Percentiles rank a stretch among this genome's conserved stretches.
These are phyloP conservation scores for Thyatira batis DNA, from an alignment of 2,888 invertebrate genomes.

Conservation along the genomic window DNA sequence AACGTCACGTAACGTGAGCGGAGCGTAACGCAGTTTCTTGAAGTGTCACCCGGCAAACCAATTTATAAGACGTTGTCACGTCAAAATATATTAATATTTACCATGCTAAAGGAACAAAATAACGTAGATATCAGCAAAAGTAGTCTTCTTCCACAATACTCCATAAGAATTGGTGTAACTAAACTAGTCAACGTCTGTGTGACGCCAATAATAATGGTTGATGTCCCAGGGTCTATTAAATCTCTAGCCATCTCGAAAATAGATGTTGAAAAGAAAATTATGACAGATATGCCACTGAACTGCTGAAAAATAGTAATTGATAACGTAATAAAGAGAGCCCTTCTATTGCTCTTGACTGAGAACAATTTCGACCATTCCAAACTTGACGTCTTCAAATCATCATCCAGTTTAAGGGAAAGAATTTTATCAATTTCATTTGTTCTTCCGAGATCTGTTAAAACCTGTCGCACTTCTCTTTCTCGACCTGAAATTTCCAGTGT, in stretches of 20 bases:
- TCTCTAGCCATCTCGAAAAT: conserved; percentile 46
- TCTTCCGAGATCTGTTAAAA: conserved; percentile 25
- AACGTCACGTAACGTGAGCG: too few relatives aligned
- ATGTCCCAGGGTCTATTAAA: conserved; percentile 33
- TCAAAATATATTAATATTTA: conserved; percentile 24
- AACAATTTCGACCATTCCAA: conserved; percentile 37
- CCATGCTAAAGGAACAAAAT: conserved; percentile 40
- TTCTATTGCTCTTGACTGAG: conserved; percentile 37
- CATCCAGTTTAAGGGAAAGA: background rate
- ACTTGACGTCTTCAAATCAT: conserved; percentile 11
- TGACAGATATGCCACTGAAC: conserved; percentile 39
- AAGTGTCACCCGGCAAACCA: too few relatives aligned
- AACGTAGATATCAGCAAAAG: conserved; percentile 39
- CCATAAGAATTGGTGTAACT: conserved; percentile 41
- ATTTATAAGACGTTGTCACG: conserved; percentile 9
- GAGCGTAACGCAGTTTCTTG: too few relatives aligned
- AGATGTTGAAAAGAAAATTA: conserved; percentile 36
- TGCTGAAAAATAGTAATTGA: conserved; percentile 38
- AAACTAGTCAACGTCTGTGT: conserved; percentile 36
- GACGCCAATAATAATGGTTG: conserved; percentile 44
- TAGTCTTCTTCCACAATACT: conserved; percentile 37
- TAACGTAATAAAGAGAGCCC: conserved; percentile 38
- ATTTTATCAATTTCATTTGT: conserved; percentile 19
- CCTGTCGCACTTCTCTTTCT: conserved; percentile 21
- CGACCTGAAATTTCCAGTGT: conserved; percentile 31